phyloP scores from a whole-genome alignment of 2,888 invertebrate species.

The Ormyrus rosae region DNA sequence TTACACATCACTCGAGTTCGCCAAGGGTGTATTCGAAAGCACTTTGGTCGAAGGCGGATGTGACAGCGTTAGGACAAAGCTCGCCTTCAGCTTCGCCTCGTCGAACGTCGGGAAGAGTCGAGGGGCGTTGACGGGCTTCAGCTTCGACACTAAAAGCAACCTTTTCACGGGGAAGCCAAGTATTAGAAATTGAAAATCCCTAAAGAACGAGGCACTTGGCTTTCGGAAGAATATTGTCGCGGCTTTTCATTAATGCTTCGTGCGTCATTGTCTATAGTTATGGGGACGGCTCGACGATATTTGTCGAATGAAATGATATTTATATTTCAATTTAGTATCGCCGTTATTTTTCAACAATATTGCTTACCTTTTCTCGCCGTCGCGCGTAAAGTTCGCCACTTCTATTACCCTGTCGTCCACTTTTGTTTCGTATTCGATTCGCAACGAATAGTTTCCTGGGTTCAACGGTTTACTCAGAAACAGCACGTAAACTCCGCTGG shows the following conservation, averaged over 20 bases:
- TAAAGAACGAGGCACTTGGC: too few species aligned
- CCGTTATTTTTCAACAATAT: too few species aligned
- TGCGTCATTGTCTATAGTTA: not conserved
- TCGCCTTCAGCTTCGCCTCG: constrained; percentile 86
- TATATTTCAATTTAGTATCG: too few species aligned
- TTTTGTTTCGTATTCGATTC: constrained; percentile 65
- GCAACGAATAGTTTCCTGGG: constrained; percentile 64
- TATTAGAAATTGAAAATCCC: not conserved
- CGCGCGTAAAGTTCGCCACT: constrained; percentile 55
- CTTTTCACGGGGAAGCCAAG: constrained; percentile 52
- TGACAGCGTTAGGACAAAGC: constrained; percentile 84
- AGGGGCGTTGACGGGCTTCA: constrained; percentile 63
- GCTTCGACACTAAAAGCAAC: constrained; percentile 62
- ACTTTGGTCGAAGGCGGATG: constrained; percentile 81
- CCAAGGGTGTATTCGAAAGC: constrained; percentile 84
- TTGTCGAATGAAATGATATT: too few species aligned
- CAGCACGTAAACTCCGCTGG: constrained; percentile 63
- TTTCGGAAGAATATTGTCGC: too few species aligned
- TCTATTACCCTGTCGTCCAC: constrained; percentile 56
- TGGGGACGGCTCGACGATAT: too few species aligned
- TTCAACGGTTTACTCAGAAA: constrained; percentile 58
- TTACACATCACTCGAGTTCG: constrained; percentile 64
- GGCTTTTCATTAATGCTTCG: too few species aligned
- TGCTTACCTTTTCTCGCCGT: constrained; percentile 31
- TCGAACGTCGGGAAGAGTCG: constrained; percentile 78